Evolutionary conservation across 2,888 invertebrate genomes (phyloP).

Genomic region (Uloborus plumipes): DNA sequence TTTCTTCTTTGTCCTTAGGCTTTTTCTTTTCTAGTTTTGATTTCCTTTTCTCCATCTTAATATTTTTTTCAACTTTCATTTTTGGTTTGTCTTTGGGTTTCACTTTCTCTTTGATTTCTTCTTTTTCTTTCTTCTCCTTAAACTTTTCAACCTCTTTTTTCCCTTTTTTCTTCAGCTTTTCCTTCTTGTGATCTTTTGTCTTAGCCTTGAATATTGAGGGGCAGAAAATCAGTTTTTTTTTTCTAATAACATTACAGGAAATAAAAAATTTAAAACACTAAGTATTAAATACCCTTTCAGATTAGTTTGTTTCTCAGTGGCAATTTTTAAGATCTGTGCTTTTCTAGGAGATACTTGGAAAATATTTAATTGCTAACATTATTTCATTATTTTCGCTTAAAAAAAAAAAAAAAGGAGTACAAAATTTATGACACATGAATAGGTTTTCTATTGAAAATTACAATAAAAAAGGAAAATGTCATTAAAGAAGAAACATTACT

Average conservation of each 20-base stretch:
- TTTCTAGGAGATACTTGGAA: no score
- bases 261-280: no score
- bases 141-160: slow-evolving; percentile 42
- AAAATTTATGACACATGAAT: no score
- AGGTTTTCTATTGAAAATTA: no score
- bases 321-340: no score
- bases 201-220: slow-evolving; percentile 25
- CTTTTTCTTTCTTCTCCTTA: slow-evolving; percentile 59
- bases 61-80: slow-evolving; percentile 54
- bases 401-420: no score
- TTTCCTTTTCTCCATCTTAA: slow-evolving; percentile 62
- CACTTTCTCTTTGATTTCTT: slow-evolving; percentile 36
- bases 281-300: no score
- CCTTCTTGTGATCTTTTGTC: slow-evolving; percentile 56
- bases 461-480: no score
- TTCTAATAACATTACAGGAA: not conserved
- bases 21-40: slow-evolving; percentile 60
- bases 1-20: slow-evolving; percentile 58
- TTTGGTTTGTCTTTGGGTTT: slow-evolving; percentile 56
- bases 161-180: slow-evolving; percentile 50
- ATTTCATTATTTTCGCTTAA: no score
- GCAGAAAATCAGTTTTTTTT: not conserved
- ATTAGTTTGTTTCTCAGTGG: no score
- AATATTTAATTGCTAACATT: no score
- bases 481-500: no score